Conservation (phyloP, 2,888 invertebrate species). For the Eupithecia subfuscata region DNA sequence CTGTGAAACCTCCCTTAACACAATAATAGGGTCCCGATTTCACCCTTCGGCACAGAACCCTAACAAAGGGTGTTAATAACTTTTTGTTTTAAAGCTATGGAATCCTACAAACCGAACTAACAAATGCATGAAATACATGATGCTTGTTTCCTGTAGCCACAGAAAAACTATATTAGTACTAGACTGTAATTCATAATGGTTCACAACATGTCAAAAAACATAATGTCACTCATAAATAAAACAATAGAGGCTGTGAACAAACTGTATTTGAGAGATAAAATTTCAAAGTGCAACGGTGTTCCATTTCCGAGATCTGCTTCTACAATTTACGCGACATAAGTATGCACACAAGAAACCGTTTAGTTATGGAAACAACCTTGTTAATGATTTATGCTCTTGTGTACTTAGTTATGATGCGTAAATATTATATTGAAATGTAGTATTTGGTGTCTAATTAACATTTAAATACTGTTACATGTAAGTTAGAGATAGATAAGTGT, state of each 20-base stretch:
- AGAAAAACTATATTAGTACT: neutral
- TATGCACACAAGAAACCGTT: slow-evolving; percentile 5
- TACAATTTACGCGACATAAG: slow-evolving; percentile 14
- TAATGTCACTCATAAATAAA: slow-evolving; percentile 43
- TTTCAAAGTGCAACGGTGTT: slow-evolving; percentile 52
- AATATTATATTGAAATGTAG: slow-evolving; percentile 7
- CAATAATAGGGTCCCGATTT: no score
- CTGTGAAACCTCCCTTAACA: no score
- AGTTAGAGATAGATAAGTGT: slow-evolving; percentile 13
- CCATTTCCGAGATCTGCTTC: slow-evolving; percentile 60
- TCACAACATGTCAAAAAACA: neutral
- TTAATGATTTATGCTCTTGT: neutral
- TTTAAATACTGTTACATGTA: slow-evolving; percentile 16
- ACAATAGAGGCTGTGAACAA: slow-evolving; percentile 71
- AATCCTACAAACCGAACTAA: neutral
- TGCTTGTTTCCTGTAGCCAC: neutral
- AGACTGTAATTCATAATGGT: neutral
- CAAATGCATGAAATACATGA: neutral
- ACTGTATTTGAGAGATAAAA: slow-evolving; percentile 48
- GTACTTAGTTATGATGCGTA: slow-evolving; percentile 17
- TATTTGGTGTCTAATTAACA: slow-evolving; percentile 13
- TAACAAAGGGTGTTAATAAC: neutral
- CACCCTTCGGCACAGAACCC: neutral
- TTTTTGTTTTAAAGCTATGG: neutral
- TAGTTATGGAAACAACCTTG: neutral